These are phyloP conservation scores for Melikaiella ostensackeni DNA, from an alignment of 2,888 invertebrate genomes.

Conservation along the genomic window DNA sequence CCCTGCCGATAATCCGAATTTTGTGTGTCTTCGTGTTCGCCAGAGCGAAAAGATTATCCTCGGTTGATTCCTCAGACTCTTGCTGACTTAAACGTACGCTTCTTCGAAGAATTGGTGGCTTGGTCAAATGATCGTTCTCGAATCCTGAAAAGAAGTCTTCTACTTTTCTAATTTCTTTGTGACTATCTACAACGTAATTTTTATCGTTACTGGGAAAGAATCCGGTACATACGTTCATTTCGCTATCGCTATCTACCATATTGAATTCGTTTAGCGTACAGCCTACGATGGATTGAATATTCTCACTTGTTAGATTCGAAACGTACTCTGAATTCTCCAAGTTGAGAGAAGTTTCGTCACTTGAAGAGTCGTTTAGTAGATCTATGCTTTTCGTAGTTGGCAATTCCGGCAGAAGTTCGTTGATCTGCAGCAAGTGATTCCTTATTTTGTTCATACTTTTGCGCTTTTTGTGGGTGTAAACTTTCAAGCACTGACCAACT, in stretches of 20 bases:
- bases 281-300: constrained; percentile 67
- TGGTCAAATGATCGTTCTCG: constrained; percentile 36
- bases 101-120: constrained; percentile 66
- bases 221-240: constrained; percentile 29
- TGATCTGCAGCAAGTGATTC: constrained; percentile 44
- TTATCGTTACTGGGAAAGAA: constrained; percentile 45
- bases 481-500: constrained; percentile 71
- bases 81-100: constrained; percentile 71
- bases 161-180: constrained; percentile 52
- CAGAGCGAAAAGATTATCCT: constrained; percentile 52
- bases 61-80: constrained; percentile 65
- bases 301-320: constrained; percentile 67
- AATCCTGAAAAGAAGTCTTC: constrained; percentile 44
- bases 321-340: constrained; percentile 70
- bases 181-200: constrained; percentile 48
- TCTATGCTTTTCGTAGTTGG: constrained; percentile 68
- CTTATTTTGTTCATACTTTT: constrained; percentile 60
- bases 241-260: constrained; percentile 38
- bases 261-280: constrained; percentile 59
- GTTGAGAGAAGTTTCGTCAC: constrained; percentile 65
- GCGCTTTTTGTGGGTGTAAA: constrained; percentile 73
- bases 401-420: constrained; percentile 52
- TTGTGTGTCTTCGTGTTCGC: constrained; percentile 48
- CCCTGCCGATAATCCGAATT: constrained; percentile 18
- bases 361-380: constrained; percentile 65